Base-by-base conservation (phyloP, 2,888 invertebrate genomes). In the Hyppa rectilinea region DNA sequence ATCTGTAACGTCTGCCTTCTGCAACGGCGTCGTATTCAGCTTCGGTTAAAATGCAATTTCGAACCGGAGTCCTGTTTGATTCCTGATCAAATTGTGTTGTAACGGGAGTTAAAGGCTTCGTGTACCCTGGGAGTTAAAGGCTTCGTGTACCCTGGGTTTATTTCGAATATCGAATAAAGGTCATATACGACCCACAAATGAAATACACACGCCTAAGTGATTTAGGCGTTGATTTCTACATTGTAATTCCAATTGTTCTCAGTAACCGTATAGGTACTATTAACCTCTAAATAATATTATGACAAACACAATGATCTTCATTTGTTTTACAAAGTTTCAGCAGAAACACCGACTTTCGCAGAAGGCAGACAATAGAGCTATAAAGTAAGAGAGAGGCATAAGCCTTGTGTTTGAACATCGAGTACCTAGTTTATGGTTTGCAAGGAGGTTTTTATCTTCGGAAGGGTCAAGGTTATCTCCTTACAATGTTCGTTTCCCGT, bases 401-500 rank as follows among this genome's bases (percentile, higher is more conserved):
- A 29, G 52, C 31, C 40, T 58, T 70, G 66, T 71, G 56, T 75
- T 63, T 61, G 38, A 45, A 59, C 67, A 63, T 50, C 31, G 43
- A 69, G 67, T 50, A n/a, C n/a, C n/a, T n/a, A 55, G 49, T 56
- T 71, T 58, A 80, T 29, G 23, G 58, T 40, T 20, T 43, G 20
- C 50, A 53, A 65, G 50, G 34, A 68, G 62, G 36, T 52, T 61
- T 65, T 82, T 75, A 80, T 80, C 81, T 83, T 55, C 20, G 26
- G 31, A 34, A 4, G 38, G 70, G 80, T 69, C 80, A 83, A 85
- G 83, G 85, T 71, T 78, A 80, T 83, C 79, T 26, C 20, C 26
- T 29, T 64, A 40, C 47, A 43, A n/a, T 53, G 56, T 55, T 31
- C 34, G 26, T 43, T 4, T 23, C 45, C 14, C 23, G 23, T 47